phyloP scores from a whole-genome alignment of 2,797 vertebrate genomes.

The Chloroceryle inda region DNA sequence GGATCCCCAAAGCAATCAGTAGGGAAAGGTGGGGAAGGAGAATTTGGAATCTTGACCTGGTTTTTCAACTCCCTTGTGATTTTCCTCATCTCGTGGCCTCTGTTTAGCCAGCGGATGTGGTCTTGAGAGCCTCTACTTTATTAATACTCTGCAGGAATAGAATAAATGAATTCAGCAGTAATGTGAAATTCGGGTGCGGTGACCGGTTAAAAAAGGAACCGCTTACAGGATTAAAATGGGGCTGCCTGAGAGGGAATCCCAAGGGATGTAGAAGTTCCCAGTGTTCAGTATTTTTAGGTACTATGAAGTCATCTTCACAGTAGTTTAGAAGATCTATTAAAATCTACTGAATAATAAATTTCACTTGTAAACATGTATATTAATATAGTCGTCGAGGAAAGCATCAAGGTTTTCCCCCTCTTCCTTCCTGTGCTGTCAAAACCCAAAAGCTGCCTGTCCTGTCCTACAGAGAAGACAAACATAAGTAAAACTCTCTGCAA shows the following conservation, averaged over 20 bases:
- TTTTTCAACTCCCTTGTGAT: conserved; percentile 2
- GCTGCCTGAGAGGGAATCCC: neutral
- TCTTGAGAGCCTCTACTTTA: neutral
- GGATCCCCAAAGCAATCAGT: neutral
- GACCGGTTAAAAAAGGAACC: neutral
- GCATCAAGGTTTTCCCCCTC: neutral
- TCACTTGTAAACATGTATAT: neutral
- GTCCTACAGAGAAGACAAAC: neutral
- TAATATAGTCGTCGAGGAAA: neutral
- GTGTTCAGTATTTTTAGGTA: neutral
- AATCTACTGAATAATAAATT: neutral
- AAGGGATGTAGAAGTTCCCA: neutral
- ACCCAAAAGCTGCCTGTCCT: neutral
- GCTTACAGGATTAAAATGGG: neutral
- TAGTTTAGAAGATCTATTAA: neutral
- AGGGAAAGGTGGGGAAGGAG: neutral
- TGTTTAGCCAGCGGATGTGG: neutral
- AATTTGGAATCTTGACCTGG: neutral
- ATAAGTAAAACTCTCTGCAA: neutral
- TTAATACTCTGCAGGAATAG: neutral
- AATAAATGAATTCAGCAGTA: neutral
- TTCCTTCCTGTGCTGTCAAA: neutral
- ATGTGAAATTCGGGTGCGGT: neutral
- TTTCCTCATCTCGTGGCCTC: neutral
- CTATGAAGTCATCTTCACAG: neutral